Evolutionary conservation across 2,888 invertebrate genomes (phyloP), one percentile per base, ranked within the genome.

Genomic region (Panopea generosa): DNA sequence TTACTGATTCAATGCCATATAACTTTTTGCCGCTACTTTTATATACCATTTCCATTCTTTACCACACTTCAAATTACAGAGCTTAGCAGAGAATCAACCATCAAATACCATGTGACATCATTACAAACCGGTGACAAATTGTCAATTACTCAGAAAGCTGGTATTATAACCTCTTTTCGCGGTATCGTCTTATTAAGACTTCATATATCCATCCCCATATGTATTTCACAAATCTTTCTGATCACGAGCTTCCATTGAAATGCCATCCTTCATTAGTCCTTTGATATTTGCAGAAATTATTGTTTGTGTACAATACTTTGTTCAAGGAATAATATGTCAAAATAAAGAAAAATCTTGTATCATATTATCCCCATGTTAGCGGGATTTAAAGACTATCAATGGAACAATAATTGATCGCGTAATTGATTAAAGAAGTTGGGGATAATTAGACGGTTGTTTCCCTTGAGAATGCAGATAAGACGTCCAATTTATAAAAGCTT

Each of bases 391-490:
- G 53, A 55, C 60, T 24, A 65, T 45, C 65, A 53, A 27, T 26
- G 29, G 55, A 65, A 26, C 38, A 29, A 65, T 72, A 60, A 60
- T 66, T 72, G 72, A 65, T 53, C 65, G 60, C 45, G 60, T 38
- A 52, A 66, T 52, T 53, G 22, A 52, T 50, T 43, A 68, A 47
- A 50, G 60, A 68, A 60, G 53, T 45, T 55, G 22, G 60, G 60
- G 45, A 52, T 68, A 68, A 68, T 68, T 68, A 59, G 27, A 26
- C 52, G 20, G 52, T 60, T 60, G 45, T 45, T 45, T 60, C 68
- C 68, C 68, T 47, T 45, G 68, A 33, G 68, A n/a, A 26, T 1
- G 43, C 9, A 43, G 38, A 53, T 18, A 68, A 45, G 24, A 27
- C 40, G 33, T 29, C 33, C 33, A 33, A 33, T 33, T 33, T 33